Evolutionary conservation across 2,888 invertebrate genomes (phyloP).

Genomic region (Chloroclystis v-ata): DNA sequence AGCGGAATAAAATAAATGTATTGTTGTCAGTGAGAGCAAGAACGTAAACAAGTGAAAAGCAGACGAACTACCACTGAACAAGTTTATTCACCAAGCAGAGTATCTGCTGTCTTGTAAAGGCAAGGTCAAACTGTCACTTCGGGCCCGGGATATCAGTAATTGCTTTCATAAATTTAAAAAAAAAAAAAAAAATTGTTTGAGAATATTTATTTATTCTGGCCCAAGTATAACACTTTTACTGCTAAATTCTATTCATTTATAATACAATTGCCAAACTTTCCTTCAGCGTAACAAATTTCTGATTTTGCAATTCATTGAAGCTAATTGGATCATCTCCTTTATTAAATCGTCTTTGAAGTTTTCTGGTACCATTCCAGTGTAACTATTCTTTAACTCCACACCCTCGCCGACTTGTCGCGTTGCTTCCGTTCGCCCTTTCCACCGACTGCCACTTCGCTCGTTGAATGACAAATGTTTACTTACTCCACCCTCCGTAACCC

Average conservation of each 20-base stretch:
- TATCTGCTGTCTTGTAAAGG: constrained; percentile 16
- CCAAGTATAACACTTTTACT: not conserved
- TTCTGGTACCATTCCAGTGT: constrained; percentile 7
- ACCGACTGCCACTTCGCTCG: constrained; percentile 42
- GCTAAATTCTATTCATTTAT: not conserved
- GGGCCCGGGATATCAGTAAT: constrained; percentile 4
- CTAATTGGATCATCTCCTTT: not conserved
- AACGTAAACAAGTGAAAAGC: constrained; percentile 56
- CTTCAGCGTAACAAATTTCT: not conserved
- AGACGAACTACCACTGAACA: constrained; percentile 51
- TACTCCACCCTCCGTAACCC: constrained; percentile 50
- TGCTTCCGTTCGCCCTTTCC: constrained; percentile 36
- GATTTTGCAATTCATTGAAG: not conserved
- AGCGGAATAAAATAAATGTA: constrained; percentile 47
- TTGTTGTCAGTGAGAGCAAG: constrained; percentile 47
- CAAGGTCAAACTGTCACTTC: constrained; percentile 16
- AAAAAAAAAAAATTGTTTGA: too few species aligned
- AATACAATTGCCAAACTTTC: not conserved
- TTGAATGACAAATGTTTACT: constrained; percentile 64
- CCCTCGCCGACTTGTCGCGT: constrained; percentile 28
- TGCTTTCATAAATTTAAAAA: not conserved
- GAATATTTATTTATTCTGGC: not conserved
- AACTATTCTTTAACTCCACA: constrained; percentile 31
- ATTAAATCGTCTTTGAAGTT: not conserved
- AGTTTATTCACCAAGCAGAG: constrained; percentile 65